Evolutionary conservation across 2,888 invertebrate genomes (phyloP), one percentile per base, ranked within the genome.

Genomic region (Caenorhabditis sp.): DNA sequence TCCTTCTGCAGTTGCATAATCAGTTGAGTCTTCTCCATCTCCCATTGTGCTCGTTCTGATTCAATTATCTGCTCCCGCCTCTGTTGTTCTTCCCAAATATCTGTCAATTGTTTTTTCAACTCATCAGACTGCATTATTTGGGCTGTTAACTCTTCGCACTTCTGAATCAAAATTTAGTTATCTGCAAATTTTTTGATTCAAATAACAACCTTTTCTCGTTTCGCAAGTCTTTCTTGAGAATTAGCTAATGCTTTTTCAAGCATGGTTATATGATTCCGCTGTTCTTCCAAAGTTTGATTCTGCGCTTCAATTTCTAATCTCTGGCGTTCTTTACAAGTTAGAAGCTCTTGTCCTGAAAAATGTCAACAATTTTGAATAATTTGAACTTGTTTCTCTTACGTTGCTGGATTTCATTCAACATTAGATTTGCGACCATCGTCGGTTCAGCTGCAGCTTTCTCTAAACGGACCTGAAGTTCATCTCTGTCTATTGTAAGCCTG

Each of bases 221-320:
- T 79, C 61, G 94, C 92, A 56, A 95, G 93, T 89, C 94, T 94
- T 69, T 93, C 92, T 89, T 95, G 95, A 7, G 95, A 94, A 89
- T 94, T 95, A 65, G 93, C 93, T 76, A 95, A 91, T 65, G 95
- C 95, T 26, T 93, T 94, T 88, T 95, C 95, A 63, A 95, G 91
- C 83, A 95, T 94, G 85, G 94, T 94, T 87, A 95, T 95, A 89
- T 95, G 95, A 27, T 93, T 94, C 75, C 95, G 91, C 88, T 95
- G 95, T 87, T 95, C 95, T 88, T 94, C 93, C 72, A 95, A 89
- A 17, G 95, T 95, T 20, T 93, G 93, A 83, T 93, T 91, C 88
- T 95, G 94, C 0, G 95, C 94, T 20, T 93, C 92, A 87, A 95
- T 91, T 89, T 96, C 95, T 75, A 95, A 93, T 89, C 95, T 94